Evolutionary conservation across 2,888 invertebrate genomes (phyloP).

Genomic region (Tineola bisselliella): DNA sequence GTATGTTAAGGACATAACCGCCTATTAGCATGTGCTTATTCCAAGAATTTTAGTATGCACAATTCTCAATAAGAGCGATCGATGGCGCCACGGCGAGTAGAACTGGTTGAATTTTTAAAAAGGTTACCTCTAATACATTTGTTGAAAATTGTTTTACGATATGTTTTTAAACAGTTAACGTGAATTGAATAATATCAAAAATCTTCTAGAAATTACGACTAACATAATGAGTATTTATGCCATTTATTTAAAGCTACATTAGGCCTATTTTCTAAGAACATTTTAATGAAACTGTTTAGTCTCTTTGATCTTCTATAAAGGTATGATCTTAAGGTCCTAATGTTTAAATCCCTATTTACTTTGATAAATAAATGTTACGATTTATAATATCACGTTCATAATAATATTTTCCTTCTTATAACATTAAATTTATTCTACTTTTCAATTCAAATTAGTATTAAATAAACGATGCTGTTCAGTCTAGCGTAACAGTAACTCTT

Average conservation of each 20-base stretch:
- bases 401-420: no score
- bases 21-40: neutral
- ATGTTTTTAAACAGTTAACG: no score
- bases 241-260: neutral
- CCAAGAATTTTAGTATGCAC: neutral
- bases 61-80: neutral
- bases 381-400: neutral
- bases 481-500: neutral
- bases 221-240: neutral
- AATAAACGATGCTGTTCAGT: neutral
- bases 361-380: neutral
- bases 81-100: neutral
- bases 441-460: neutral
- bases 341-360: neutral
- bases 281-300: neutral
- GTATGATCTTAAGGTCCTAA: neutral
- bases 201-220: no score
- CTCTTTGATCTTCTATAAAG: neutral
- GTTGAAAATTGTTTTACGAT: no score
- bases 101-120: neutral
- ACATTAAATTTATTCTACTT: neutral
- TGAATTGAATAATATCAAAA: no score
- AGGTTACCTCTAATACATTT: neutral
- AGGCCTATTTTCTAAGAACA: neutral
- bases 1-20: neutral